These are phyloP conservation scores for Lateolabrax maculatus DNA, from an alignment of 2,797 vertebrate species.

Conservation along the genomic window DNA sequence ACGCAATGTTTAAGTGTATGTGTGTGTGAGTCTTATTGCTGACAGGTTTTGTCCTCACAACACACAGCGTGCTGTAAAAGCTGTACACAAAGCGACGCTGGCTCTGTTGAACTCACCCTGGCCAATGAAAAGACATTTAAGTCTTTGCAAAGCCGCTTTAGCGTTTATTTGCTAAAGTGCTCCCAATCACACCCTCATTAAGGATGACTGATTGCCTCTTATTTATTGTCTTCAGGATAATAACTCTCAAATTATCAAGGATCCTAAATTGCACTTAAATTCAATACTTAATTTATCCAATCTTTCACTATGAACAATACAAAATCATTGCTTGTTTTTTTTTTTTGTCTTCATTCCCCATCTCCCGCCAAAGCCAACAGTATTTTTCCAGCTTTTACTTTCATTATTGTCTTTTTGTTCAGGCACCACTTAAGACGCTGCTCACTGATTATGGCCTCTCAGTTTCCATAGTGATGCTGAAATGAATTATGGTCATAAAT, in stretches of 20 bases:
- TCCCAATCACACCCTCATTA: slow-evolving; percentile 66
- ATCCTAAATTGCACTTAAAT: slow-evolving; percentile 67
- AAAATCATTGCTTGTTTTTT: slow-evolving; percentile 52
- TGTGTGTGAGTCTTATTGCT: slow-evolving; percentile 13
- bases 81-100: slow-evolving; percentile 46
- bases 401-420: slow-evolving; percentile 71
- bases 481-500: slow-evolving; percentile 68
- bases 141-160: slow-evolving; percentile 34
- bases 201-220: slow-evolving; percentile 69
- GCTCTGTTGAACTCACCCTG: slow-evolving; percentile 33
- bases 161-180: slow-evolving; percentile 60
- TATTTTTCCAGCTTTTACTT: slow-evolving; percentile 55
- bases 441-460: slow-evolving; percentile 70
- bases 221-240: slow-evolving; percentile 68
- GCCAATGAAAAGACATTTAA: slow-evolving; percentile 53
- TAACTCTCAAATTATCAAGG: slow-evolving; percentile 64
- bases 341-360: slow-evolving; percentile 3
- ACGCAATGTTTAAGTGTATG: slow-evolving; percentile 11
- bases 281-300: slow-evolving; percentile 55
- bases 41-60: slow-evolving; percentile 38
- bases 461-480: slow-evolving; percentile 78
- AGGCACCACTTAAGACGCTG: slow-evolving; percentile 55
- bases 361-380: slow-evolving; percentile 54
- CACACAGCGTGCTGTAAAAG: slow-evolving; percentile 5
- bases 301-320: slow-evolving; percentile 63